Evolutionary conservation across 2,797 vertebrate species (phyloP).

Genomic region (Chrysocyon brachyurus): DNA sequence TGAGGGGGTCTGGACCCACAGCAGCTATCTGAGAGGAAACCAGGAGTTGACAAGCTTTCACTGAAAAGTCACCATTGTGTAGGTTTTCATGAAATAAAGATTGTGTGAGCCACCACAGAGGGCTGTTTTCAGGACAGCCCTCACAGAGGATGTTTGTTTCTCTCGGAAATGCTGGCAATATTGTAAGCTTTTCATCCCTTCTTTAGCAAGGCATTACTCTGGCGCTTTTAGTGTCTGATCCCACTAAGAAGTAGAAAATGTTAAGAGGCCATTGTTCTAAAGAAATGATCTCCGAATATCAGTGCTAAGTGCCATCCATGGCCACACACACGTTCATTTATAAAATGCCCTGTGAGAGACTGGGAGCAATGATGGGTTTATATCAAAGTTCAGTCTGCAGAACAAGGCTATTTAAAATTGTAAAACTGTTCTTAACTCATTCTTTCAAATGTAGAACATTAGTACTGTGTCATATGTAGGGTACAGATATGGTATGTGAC

Average conservation of each 20-base stretch:
- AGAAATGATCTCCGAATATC: slow-evolving; percentile 12
- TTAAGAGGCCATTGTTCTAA: slow-evolving; percentile 71
- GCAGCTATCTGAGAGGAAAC: slow-evolving; percentile 12
- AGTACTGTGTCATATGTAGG: neutral
- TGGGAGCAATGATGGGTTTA: neutral
- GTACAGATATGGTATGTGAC: neutral
- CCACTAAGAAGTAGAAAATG: slow-evolving; percentile 67
- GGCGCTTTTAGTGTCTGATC: slow-evolving; percentile 52
- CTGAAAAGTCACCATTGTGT: slow-evolving; percentile 61
- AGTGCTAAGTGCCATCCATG: slow-evolving; percentile 28
- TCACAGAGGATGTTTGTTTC: slow-evolving; percentile 66
- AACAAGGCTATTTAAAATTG: slow-evolving; percentile 20
- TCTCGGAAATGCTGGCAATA: slow-evolving; percentile 59
- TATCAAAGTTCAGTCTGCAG: neutral
- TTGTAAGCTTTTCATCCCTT: slow-evolving; percentile 73
- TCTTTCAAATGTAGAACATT: neutral
- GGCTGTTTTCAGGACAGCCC: slow-evolving; percentile 52
- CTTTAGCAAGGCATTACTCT: slow-evolving; percentile 58
- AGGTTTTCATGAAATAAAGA: slow-evolving; percentile 67
- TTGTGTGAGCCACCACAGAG: slow-evolving; percentile 34
- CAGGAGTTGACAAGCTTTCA: slow-evolving; percentile 63
- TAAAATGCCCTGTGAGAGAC: slow-evolving; percentile 30
- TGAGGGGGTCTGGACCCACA: neutral
- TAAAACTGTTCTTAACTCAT: neutral
- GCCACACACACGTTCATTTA: neutral